phyloP scores from a whole-genome alignment of 2,113 vertebrate species.

The Caranx ignobilis region DNA sequence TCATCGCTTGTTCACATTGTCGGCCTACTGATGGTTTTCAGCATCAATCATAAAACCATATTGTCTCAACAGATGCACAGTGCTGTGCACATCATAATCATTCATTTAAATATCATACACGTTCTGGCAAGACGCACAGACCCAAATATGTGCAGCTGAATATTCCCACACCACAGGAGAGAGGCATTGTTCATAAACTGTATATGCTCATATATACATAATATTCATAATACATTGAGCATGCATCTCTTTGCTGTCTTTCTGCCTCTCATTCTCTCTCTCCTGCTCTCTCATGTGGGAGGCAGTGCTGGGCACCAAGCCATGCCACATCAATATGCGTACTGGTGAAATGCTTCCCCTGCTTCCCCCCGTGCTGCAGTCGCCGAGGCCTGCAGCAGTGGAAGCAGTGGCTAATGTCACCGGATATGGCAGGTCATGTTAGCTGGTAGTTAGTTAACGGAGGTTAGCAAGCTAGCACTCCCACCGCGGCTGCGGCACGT shows the following conservation, averaged over 20 bases:
- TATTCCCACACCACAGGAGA: slow-evolving; percentile 63
- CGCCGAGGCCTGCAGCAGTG: slow-evolving; percentile 53
- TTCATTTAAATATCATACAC: slow-evolving; percentile 50
- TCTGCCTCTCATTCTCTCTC: slow-evolving; percentile 62
- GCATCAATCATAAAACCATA: slow-evolving; percentile 45
- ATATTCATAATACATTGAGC: slow-evolving; percentile 64
- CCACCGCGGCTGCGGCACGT: slow-evolving; percentile 21
- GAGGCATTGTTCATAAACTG: slow-evolving; percentile 62
- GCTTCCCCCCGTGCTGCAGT: slow-evolving; percentile 46
- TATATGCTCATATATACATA: slow-evolving; percentile 71
- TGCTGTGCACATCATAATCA: slow-evolving; percentile 36
- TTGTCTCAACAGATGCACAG: slow-evolving; percentile 64
- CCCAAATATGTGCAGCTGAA: slow-evolving; percentile 62
- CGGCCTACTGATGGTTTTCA: slow-evolving; percentile 25
- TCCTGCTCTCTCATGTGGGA: slow-evolving; percentile 76
- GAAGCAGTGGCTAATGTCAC: slow-evolving; percentile 65
- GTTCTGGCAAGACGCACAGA: slow-evolving; percentile 31
- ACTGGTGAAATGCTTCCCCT: slow-evolving; percentile 75
- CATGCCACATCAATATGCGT: slow-evolving; percentile 84
- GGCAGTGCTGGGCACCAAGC: slow-evolving; percentile 81
- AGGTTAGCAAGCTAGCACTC: slow-evolving; percentile 61
- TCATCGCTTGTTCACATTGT: slow-evolving; percentile 9
- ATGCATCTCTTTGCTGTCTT: slow-evolving; percentile 53
- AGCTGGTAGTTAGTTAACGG: slow-evolving; percentile 70
- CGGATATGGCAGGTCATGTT: slow-evolving; percentile 68